Base-by-base conservation (phyloP, 2,888 invertebrate genomes). In the Dynastes grantii region DNA sequence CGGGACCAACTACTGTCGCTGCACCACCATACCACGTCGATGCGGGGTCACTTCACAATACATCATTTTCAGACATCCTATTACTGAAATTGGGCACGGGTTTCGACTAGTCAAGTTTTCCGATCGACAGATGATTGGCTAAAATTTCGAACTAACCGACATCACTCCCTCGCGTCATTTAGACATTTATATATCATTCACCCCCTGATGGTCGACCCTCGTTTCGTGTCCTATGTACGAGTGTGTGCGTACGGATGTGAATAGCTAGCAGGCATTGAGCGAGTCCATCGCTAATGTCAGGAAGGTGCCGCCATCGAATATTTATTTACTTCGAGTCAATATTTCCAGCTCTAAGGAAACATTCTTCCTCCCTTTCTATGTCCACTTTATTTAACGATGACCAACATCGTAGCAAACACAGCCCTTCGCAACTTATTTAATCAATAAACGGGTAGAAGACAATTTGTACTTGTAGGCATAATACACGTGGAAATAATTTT, bases 21-120 rank as follows among this genome's bases (percentile, higher is more conserved):
- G 65, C 27, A 45, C 22, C 68, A 51, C 51, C 51, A 68, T 22
- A 32, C 73, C 78, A 78, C 78, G 65, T 67, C 73, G 55, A 65
- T 55, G 65, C 73, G 73, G 86, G 87, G 87, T 86, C 86, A 87
- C 81, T 85, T 85, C 81, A 86, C 86, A 86, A 87, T 86, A 85
- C 87, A 86, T 88, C 88, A 87, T 87, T 87, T 86, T 85, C 87
- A 86, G 87, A 86, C 88, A 87, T 87, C 87, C 86, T 87, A 87
- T 87, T 87, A 87, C 85, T 81, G 83, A 85, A 87, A 87, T 87
- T 86, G 86, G 85, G 84, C 85, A 84, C 83, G 84, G 83, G 83
- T 82, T 84, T 83, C 84, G 84, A 84, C 81, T 83, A 83, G 81
- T 83, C 81, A 80, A 81, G 83, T 75, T 84, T 84, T 81, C 78